phyloP scores from a whole-genome alignment of 2,113 vertebrate species.

The Toxotes jaculatrix region DNA sequence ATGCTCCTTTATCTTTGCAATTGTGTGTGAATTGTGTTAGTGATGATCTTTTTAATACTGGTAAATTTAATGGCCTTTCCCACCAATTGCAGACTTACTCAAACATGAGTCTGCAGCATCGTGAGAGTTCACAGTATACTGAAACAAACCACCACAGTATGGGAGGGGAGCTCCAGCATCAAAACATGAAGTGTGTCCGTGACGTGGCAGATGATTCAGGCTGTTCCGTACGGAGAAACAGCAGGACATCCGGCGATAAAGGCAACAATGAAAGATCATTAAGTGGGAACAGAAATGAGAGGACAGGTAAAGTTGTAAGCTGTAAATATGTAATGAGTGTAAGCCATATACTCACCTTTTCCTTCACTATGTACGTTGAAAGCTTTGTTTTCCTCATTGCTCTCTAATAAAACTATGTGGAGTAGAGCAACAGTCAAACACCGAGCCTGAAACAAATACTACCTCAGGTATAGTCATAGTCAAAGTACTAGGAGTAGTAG shows the following conservation, averaged over 20 bases:
- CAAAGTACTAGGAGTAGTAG: background rate
- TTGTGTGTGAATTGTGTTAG: background rate
- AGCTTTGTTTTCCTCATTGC: background rate
- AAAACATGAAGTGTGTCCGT: background rate
- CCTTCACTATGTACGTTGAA: background rate
- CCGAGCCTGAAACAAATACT: background rate
- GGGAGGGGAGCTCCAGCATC: background rate
- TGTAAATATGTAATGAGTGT: background rate
- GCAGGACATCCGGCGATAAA: background rate
- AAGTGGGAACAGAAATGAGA: background rate
- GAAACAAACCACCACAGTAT: background rate
- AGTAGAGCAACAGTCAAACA: background rate
- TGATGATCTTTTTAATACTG: background rate
- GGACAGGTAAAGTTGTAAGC: slow-evolving; percentile 25
- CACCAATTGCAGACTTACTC: background rate
- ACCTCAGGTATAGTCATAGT: background rate
- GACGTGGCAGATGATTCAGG: background rate
- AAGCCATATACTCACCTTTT: background rate
- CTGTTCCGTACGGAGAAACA: background rate
- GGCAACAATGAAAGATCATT: background rate
- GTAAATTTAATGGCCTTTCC: background rate
- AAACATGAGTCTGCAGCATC: background rate
- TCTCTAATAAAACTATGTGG: background rate
- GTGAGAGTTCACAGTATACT: background rate
- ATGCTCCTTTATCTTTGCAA: background rate